Conservation (phyloP, 2,797 vertebrate genomes). For the Meriones psammophilus region DNA sequence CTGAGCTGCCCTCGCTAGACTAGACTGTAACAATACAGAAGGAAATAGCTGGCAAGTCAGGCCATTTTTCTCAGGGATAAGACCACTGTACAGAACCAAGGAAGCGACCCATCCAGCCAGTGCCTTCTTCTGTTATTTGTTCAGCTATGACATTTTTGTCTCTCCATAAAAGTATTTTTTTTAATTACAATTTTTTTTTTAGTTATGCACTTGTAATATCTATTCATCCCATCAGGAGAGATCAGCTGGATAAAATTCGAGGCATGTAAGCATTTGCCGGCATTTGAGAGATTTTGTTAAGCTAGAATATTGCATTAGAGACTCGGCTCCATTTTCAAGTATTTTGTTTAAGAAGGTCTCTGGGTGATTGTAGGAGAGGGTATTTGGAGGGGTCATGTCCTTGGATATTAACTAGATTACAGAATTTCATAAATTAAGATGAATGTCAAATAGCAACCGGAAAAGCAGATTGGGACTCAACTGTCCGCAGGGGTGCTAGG, state of each 20-base stretch:
- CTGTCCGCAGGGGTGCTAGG: background rate
- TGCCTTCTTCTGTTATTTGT: background rate
- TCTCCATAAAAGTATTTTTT: constrained; percentile 32
- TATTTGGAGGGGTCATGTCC: constrained; percentile 55
- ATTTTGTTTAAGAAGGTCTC: constrained; percentile 73
- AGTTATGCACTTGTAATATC: constrained; percentile 19
- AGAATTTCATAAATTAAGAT: constrained; percentile 42
- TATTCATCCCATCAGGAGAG: constrained; percentile 72
- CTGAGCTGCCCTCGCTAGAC: background rate
- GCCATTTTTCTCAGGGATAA: constrained; percentile 27
- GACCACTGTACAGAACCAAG: background rate
- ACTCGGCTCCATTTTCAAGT: constrained; percentile 69
- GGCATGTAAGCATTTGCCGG: constrained; percentile 58
- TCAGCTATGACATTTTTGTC: background rate
- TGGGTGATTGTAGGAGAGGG: constrained; percentile 52
- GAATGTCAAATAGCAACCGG: constrained; percentile 13
- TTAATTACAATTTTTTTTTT: constrained; percentile 20
- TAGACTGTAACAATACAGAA: background rate
- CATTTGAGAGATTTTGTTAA: constrained; percentile 73
- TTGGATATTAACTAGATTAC: constrained; percentile 57
- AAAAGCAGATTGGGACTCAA: background rate
- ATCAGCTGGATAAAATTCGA: constrained; percentile 72
- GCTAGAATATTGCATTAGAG: constrained; percentile 71
- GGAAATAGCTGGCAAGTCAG: background rate
- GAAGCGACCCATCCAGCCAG: background rate